Evolutionary conservation across 37 sponge, comb jelly and placozoan species (phyloP).

Genomic region (Bolinopsis microptera): DNA sequence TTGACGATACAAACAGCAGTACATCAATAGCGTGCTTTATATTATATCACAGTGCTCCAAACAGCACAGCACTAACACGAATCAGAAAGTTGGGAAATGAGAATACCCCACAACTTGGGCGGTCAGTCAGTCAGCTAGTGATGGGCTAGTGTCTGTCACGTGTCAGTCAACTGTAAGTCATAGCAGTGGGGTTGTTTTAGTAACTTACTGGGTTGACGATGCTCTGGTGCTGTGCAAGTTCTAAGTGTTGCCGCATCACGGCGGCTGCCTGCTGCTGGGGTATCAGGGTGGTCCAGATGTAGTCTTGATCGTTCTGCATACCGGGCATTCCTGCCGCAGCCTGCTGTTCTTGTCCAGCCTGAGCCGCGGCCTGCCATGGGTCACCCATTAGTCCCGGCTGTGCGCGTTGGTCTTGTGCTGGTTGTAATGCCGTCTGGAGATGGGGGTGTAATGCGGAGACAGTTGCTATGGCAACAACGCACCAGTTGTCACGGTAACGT

Average conservation of each 20-base stretch:
- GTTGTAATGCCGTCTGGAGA: slow-evolving; percentile 13
- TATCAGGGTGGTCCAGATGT: slow-evolving; percentile 63
- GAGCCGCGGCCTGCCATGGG: slow-evolving; percentile 21
- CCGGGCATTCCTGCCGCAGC: neutral
- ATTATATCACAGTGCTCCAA: neutral
- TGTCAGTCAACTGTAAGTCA: neutral
- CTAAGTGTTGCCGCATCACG: slow-evolving; percentile 60
- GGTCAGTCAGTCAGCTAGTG: neutral
- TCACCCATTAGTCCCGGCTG: slow-evolving; percentile 44
- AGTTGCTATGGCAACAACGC: too few species aligned
- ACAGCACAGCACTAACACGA: neutral
- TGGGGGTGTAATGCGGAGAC: neutral
- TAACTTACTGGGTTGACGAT: slow-evolving; percentile 54
- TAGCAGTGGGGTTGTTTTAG: neutral
- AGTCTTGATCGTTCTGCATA: neutral
- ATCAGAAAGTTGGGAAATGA: neutral
- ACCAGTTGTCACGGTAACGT: too few species aligned
- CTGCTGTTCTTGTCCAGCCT: neutral
- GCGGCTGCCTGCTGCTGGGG: slow-evolving; percentile 63
- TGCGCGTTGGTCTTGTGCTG: slow-evolving; percentile 8
- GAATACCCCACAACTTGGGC: neutral
- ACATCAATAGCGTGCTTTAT: neutral
- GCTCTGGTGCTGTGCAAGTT: slow-evolving; percentile 51
- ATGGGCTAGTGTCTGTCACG: neutral
- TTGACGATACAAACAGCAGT: neutral